Evolutionary conservation across 1,140 invertebrate species (phyloP), one percentile per base, ranked within the genome.

Genomic region (Agraylea sexmaculata): DNA sequence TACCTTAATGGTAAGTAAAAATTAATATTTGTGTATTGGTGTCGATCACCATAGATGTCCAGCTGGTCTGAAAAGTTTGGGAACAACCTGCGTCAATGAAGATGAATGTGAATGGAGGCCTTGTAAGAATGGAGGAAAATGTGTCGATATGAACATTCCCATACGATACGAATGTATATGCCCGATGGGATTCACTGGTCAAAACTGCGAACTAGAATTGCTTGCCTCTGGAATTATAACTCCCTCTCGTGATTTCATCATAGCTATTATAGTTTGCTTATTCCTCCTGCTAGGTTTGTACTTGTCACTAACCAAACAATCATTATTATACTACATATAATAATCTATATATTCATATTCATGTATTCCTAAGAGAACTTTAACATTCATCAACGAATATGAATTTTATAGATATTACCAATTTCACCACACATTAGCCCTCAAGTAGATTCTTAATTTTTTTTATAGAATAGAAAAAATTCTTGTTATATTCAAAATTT

Each of bases 191-290:
- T 88, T 77, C 67, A 78, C 76, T 7, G 86, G 86, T 42, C 70
- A 73, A 42, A 72, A 87, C 61, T 90, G 87, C 62, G 81, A 87
- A 57, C 59, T 83, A 48, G 76, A 78, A 54, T 62, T 80, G 42
- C 71, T 75, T 32, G 75, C 77, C 43, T 76, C 79, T n/a, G 79
- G 79, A 44, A 75, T 78, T 55, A 77, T 83, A 58, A 80, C 77
- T 55, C 79, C 81, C 22, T 81, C 80, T 36, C 74, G 75, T 58
- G 83, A 85, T 72, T 87, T 87, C 69, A 78, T 86, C 66, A 78
- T 86, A 62, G 79, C 80, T 56, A 69, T 85, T 59, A 72, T 83
- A 56, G 69, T 78, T 60, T 84, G 81, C 70, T 69, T 82, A 50
- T 73, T 80, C 59, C 67, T 78, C 52, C 68, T 85, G 57, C 70